Conservation (phyloP, 2,797 vertebrate species). For the Tauraco hartlaubi region DNA sequence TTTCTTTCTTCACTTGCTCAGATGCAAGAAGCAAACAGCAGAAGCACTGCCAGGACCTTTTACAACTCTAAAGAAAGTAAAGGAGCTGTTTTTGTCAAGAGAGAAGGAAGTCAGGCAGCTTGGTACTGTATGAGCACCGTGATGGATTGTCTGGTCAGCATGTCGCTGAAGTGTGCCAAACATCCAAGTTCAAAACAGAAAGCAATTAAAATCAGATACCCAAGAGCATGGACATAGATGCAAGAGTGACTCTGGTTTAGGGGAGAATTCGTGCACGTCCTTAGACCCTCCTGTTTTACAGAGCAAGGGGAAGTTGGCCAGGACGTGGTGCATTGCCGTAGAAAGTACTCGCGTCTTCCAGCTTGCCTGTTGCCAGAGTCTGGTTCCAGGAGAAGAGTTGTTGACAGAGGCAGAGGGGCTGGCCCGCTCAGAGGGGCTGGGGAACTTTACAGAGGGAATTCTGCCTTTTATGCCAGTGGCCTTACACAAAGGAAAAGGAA, state of each 20-base stretch:
- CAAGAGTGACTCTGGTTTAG: not conserved
- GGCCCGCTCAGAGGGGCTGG: not conserved
- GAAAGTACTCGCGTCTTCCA: not conserved
- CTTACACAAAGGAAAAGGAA: not conserved
- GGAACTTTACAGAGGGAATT: not conserved
- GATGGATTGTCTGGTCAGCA: not conserved
- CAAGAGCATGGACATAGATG: not conserved
- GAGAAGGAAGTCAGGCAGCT: not conserved
- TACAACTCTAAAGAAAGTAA: not conserved
- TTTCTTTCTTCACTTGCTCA: not conserved
- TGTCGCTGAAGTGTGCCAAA: not conserved
- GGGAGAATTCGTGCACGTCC: not conserved
- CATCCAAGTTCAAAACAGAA: not conserved
- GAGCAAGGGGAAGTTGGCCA: not conserved
- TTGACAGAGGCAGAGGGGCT: not conserved
- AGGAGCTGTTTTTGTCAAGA: not conserved
- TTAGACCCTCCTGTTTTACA: not conserved
- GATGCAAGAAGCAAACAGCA: not conserved
- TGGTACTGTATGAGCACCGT: accelerated
- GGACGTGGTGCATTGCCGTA: not conserved
- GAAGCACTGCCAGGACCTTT: not conserved
- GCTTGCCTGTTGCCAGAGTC: not conserved
- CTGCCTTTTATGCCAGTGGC: not conserved
- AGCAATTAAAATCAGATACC: not conserved
- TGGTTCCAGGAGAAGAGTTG: not conserved